phyloP scores from a whole-genome alignment of 2,797 vertebrate species.

The Trachurus trachurus region DNA sequence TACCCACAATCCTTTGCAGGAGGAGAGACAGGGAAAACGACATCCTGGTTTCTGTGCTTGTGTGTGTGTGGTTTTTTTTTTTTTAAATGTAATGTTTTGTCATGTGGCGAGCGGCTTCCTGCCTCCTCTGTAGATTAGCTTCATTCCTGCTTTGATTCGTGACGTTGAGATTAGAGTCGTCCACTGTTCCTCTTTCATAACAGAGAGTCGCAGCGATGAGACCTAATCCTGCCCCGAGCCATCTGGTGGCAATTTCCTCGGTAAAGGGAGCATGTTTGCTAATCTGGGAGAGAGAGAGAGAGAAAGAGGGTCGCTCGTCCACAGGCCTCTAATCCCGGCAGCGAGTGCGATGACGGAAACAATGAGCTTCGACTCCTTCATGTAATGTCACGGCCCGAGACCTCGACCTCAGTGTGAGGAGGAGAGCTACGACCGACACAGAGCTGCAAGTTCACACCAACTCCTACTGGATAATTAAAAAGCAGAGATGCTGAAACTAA shows the following conservation, averaged over 20 bases:
- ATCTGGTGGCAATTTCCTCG: slow-evolving; percentile 75
- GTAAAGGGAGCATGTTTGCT: slow-evolving; percentile 55
- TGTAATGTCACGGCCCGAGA: neutral
- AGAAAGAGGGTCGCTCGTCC: slow-evolving; percentile 38
- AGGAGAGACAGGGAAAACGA: neutral
- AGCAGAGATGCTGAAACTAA: no score
- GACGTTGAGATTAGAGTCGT: slow-evolving; percentile 41
- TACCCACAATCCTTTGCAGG: slow-evolving; percentile 29
- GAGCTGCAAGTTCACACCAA: neutral
- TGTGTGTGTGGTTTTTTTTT: no score
- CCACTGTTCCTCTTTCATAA: slow-evolving; percentile 56
- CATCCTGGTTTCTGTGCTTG: neutral
- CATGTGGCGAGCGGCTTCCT: no score
- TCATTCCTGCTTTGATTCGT: slow-evolving; percentile 45
- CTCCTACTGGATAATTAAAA: neutral
- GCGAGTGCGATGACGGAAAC: slow-evolving; percentile 17
- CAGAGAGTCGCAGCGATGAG: slow-evolving; percentile 44
- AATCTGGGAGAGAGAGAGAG: slow-evolving; percentile 59
- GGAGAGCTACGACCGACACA: neutral
- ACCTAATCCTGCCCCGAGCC: slow-evolving; percentile 71
- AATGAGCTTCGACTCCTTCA: slow-evolving; percentile 1
- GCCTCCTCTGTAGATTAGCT: slow-evolving; percentile 60
- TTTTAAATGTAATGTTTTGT: neutral
- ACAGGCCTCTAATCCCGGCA: slow-evolving; percentile 45
- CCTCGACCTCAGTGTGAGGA: neutral